These are phyloP conservation scores for Callinectes sapidus DNA, from an alignment of 2,888 invertebrate species.

Conservation along the genomic window DNA sequence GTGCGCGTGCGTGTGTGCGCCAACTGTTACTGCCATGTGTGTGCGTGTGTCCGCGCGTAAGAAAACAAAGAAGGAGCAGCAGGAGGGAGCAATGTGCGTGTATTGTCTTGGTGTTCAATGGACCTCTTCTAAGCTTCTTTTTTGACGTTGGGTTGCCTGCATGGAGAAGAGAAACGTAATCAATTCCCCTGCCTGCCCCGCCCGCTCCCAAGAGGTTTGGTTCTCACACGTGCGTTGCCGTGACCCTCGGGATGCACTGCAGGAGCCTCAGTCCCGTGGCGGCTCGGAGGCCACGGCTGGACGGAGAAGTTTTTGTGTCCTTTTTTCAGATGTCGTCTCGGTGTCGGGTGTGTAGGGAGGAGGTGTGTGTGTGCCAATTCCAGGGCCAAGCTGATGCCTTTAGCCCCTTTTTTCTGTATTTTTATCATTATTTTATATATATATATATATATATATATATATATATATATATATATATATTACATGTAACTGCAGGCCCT, in stretches of 20 bases:
- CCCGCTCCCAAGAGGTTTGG: conserved; percentile 32
- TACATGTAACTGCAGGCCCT: background rate
- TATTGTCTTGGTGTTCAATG: conserved; percentile 69
- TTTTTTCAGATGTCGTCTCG: conserved; percentile 24
- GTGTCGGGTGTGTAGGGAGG: conserved; percentile 37
- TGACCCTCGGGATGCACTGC: conserved; percentile 20
- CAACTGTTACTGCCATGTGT: conserved; percentile 66
- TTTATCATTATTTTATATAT: too few relatives aligned
- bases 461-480: too few relatives aligned
- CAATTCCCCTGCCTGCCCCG: conserved; percentile 25
- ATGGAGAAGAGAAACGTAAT: conserved; percentile 61
- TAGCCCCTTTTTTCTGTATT: background rate
- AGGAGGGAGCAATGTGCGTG: conserved; percentile 44
- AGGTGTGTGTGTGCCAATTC: conserved; percentile 36
- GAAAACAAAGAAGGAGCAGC: conserved; percentile 39
- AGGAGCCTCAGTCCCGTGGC: background rate
- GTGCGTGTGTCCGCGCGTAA: conserved; percentile 61
- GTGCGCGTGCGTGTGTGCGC: conserved; percentile 65
- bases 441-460: too few relatives aligned
- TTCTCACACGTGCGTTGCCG: conserved; percentile 22
- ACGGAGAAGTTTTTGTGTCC: conserved; percentile 31
- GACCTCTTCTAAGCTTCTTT: conserved; percentile 57
- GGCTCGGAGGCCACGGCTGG: conserved; percentile 24
- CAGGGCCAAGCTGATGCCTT: conserved; percentile 37
- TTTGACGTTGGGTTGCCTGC: conserved; percentile 61